phyloP scores from a whole-genome alignment of 2,113 vertebrate genomes.

The Pygoscelis antarcticus region DNA sequence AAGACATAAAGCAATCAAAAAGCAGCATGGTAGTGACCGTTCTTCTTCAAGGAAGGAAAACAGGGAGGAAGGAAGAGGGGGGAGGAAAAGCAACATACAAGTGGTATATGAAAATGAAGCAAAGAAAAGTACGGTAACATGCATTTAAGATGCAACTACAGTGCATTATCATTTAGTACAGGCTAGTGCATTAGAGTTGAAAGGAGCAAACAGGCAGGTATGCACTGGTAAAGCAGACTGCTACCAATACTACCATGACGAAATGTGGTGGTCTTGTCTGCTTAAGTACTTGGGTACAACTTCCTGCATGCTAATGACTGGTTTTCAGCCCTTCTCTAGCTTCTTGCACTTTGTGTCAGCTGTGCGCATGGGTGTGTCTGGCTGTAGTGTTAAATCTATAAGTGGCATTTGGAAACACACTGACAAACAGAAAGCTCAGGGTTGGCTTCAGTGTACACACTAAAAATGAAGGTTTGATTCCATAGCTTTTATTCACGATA shows the following conservation, averaged over 20 bases:
- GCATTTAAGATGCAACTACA: background rate
- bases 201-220: background rate
- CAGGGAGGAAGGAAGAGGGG: background rate
- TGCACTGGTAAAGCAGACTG: background rate
- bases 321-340: background rate
- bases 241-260: background rate
- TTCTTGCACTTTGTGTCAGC: background rate
- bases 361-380: background rate
- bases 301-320: background rate
- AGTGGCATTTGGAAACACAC: background rate
- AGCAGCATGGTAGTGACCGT: accelerated
- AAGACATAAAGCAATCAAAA: background rate
- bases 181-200: background rate
- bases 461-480: background rate
- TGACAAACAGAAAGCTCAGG: background rate
- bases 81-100: background rate
- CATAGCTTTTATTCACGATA: background rate
- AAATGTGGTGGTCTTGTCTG: background rate
- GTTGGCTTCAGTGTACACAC: background rate
- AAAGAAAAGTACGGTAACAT: background rate
- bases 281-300: no score
- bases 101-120: background rate
- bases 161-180: background rate
- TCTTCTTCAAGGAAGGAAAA: background rate
- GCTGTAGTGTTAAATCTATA: background rate